Conservation (phyloP, 2,888 invertebrate genomes). For the Oscheius sp. region DNA sequence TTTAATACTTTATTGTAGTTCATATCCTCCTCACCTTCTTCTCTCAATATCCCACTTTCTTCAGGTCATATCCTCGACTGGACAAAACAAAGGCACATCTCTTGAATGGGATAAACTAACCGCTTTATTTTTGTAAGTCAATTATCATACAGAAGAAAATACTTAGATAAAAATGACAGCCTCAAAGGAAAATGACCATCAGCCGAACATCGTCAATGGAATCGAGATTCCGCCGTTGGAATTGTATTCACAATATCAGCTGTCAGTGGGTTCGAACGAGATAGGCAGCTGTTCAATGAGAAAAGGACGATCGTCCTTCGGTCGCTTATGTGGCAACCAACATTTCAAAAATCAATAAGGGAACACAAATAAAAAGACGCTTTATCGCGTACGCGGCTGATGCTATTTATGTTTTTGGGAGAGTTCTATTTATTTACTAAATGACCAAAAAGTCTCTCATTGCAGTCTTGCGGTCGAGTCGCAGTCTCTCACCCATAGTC, state of each 20-base stretch:
- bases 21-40: too few relatives aligned
- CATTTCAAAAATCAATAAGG: background rate
- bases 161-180: background rate
- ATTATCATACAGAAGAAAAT: background rate
- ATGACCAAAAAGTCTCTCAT: background rate
- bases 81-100: too few relatives aligned
- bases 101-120: slow-evolving; percentile 16
- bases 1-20: too few relatives aligned
- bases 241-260: background rate
- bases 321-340: slow-evolving; percentile 10
- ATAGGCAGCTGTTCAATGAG: background rate
- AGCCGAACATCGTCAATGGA: slow-evolving; percentile 19
- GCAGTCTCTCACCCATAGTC: slow-evolving; percentile 26
- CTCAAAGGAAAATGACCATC: background rate
- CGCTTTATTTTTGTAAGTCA: background rate
- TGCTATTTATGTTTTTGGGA: too few relatives aligned
- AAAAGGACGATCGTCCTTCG: background rate
- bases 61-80: too few relatives aligned
- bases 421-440: too few relatives aligned
- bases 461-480: slow-evolving; percentile 12
- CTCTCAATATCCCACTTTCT: too few relatives aligned
- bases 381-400: background rate
- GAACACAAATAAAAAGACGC: background rate
- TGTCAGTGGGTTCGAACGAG: background rate
- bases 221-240: slow-evolving; percentile 24